Evolutionary conservation across 2,113 vertebrate species (phyloP).

Genomic region (Clupea harengus): DNA sequence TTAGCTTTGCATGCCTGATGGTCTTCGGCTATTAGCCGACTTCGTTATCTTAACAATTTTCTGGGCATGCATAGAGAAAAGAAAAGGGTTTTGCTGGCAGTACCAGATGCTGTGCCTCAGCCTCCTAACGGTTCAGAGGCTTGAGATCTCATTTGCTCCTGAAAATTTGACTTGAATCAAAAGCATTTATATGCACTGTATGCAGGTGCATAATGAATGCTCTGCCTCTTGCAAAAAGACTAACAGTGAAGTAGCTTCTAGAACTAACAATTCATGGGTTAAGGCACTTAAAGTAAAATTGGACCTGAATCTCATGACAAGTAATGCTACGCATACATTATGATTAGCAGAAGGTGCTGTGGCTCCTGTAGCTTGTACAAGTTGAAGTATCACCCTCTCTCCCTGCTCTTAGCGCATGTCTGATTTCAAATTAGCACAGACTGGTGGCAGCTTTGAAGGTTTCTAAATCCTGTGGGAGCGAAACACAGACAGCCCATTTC

Average conservation of each 20-base stretch:
- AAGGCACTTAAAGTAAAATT: neutral
- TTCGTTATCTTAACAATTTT: neutral
- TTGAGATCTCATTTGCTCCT: neutral
- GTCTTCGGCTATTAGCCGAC: neutral
- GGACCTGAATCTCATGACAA: neutral
- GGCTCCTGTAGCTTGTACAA: neutral
- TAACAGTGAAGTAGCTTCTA: neutral
- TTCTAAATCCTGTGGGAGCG: neutral
- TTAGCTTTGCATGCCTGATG: neutral
- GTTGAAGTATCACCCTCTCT: neutral
- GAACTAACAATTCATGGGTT: neutral
- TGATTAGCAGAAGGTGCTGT: neutral
- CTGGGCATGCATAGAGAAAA: neutral
- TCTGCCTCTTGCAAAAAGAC: neutral
- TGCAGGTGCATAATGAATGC: neutral
- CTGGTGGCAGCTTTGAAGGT: neutral
- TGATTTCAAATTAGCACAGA: slow-evolving; percentile 14
- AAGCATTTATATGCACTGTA: neutral
- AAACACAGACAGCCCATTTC: neutral
- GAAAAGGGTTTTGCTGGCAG: neutral
- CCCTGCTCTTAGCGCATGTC: neutral
- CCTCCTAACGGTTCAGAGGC: neutral
- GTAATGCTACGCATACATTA: neutral
- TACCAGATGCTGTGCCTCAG: neutral
- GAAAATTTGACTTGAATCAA: neutral